Percentiles rank a stretch among this genome's conserved stretches.
These are phyloP conservation scores for Parnassius mnemosyne DNA, from an alignment of 2,888 invertebrate genomes.

Conservation along the genomic window DNA sequence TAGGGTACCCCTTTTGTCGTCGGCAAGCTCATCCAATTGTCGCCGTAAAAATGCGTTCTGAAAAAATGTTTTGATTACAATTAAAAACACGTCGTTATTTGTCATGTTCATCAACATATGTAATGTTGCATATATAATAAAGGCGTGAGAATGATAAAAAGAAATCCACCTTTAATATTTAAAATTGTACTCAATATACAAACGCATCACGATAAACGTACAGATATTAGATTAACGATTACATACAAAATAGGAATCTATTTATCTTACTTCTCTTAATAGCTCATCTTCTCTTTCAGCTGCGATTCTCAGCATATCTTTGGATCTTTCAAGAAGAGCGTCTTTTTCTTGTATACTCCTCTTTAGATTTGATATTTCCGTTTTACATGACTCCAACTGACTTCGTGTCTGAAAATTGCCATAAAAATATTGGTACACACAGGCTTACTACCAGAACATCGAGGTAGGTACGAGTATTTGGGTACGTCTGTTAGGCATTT, in stretches of 20 bases:
- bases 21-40: conserved; percentile 55
- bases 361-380: conserved; percentile 74
- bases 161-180: no score
- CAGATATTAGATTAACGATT: no score
- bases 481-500: no score
- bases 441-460: no score
- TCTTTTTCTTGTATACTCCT: conserved; percentile 80
- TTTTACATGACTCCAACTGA: conserved; percentile 58
- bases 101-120: background rate
- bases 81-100: background rate
- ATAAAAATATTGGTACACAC: background rate
- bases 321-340: conserved; percentile 79
- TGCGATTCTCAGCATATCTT: conserved; percentile 81
- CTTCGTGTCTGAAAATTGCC: conserved; percentile 45
- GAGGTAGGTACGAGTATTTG: no score
- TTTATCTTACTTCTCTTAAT: conserved; percentile 70
- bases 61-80: conserved; percentile 31
- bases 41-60: conserved; percentile 59
- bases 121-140: no score
- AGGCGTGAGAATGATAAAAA: no score
- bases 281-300: conserved; percentile 82
- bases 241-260: no score
- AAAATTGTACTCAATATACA: no score
- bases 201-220: no score
- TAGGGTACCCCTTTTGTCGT: conserved; percentile 48